Evolutionary conservation across 2,888 invertebrate genomes (phyloP).

Genomic region (Micoletzkya japonica): DNA sequence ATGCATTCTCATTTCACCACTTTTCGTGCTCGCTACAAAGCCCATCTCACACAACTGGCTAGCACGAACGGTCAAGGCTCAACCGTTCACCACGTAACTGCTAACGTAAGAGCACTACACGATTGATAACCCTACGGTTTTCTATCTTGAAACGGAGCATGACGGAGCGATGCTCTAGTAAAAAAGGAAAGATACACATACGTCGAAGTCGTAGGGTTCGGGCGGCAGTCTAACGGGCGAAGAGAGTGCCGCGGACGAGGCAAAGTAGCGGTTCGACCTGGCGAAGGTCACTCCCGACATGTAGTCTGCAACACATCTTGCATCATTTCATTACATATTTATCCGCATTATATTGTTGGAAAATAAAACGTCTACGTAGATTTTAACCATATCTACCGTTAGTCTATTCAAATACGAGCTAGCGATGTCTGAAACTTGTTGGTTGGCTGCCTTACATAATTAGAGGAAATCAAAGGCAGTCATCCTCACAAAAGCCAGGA

Average conservation of each 20-base stretch:
- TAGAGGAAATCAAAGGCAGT: too few relatives aligned
- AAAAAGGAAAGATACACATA: neutral
- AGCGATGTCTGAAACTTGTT: too few relatives aligned
- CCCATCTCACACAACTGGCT: neutral
- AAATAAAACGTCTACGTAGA: too few relatives aligned
- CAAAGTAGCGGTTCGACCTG: conserved; percentile 12
- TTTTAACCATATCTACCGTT: too few relatives aligned
- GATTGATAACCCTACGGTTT: too few relatives aligned
- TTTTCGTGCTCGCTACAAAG: neutral
- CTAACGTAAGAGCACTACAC: too few relatives aligned
- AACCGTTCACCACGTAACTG: neutral
- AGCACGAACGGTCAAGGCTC: neutral
- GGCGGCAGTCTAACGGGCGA: conserved; percentile 2
- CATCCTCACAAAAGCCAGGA: too few relatives aligned
- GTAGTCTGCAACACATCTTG: conserved; percentile 21
- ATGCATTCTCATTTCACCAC: neutral
- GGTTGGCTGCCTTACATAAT: too few relatives aligned
- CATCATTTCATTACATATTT: neutral
- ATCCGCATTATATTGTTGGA: too few relatives aligned
- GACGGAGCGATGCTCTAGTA: too few relatives aligned
- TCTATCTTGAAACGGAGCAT: too few relatives aligned
- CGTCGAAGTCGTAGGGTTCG: conserved; percentile 13
- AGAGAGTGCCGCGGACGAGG: neutral
- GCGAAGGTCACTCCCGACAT: conserved; percentile 6
- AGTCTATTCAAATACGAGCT: too few relatives aligned